Conservation (phyloP, 2,113 vertebrate species). For the Alaudala cheleensis region DNA sequence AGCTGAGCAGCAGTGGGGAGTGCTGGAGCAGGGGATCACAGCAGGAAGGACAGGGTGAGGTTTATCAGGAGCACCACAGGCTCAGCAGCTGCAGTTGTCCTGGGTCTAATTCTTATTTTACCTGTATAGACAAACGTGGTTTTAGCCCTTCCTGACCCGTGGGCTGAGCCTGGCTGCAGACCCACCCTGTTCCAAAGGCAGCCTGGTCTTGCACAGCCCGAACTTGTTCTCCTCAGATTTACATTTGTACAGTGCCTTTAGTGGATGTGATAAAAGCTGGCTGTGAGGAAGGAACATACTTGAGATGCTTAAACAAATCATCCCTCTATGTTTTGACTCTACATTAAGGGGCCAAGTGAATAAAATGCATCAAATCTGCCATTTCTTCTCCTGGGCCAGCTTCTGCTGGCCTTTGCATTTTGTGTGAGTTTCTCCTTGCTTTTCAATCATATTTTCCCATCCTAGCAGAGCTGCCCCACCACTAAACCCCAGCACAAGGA, state of each 20-base stretch:
- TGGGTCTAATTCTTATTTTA: not conserved
- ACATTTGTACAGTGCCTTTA: not conserved
- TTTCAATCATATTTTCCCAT: not conserved
- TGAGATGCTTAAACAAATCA: not conserved
- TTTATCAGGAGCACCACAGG: not conserved
- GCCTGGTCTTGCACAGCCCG: not conserved
- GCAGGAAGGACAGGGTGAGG: not conserved
- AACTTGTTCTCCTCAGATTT: not conserved
- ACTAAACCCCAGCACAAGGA: not conserved
- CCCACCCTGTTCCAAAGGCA: not conserved
- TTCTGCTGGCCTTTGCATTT: not conserved
- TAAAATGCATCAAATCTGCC: not conserved
- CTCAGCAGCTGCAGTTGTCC: not conserved
- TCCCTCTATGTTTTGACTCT: not conserved
- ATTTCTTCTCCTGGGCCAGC: not conserved
- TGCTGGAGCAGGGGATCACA: not conserved
- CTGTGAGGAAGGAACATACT: not conserved
- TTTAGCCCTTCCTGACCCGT: not conserved
- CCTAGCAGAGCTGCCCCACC: not conserved
- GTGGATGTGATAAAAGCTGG: not conserved
- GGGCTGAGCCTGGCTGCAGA: not conserved
- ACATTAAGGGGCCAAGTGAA: not conserved
- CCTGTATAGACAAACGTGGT: rapidly evolving
- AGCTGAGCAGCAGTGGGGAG: not conserved
- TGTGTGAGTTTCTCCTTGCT: not conserved